These are phyloP conservation scores for Pantherophis guttatus DNA, from an alignment of 2,113 vertebrate species.

Conservation along the genomic window DNA sequence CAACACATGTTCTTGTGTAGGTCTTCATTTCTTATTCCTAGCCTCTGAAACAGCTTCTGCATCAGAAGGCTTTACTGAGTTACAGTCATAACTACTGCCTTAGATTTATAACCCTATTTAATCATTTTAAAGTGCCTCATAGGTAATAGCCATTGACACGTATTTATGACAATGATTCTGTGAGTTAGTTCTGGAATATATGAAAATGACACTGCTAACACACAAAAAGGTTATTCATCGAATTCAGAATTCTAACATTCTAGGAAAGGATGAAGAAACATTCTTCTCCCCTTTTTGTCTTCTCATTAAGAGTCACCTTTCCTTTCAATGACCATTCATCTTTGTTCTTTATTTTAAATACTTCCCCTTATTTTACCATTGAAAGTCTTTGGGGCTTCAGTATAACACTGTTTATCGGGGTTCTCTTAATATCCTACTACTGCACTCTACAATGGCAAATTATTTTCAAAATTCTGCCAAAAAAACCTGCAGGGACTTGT, in stretches of 20 bases:
- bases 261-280: neutral
- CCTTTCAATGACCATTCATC: neutral
- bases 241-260: neutral
- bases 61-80: neutral
- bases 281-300: neutral
- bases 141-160: neutral
- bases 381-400: neutral
- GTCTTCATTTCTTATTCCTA: neutral
- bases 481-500: neutral
- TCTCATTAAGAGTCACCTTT: neutral
- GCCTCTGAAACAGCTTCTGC: neutral
- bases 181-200: neutral
- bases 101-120: neutral
- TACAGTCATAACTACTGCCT: neutral
- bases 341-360: neutral
- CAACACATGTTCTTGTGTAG: neutral
- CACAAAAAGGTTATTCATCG: neutral
- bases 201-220: neutral
- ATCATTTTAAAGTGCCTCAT: neutral
- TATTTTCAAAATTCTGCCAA: neutral
- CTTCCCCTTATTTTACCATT: neutral
- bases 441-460: neutral
- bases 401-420: neutral
- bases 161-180: neutral
- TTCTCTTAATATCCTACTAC: neutral